A percentile compares a stretch with the other conserved stretches of the same genome.
These are phyloP conservation scores for Periparus ater DNA, from an alignment of 2,797 vertebrate genomes.

Conservation along the genomic window DNA sequence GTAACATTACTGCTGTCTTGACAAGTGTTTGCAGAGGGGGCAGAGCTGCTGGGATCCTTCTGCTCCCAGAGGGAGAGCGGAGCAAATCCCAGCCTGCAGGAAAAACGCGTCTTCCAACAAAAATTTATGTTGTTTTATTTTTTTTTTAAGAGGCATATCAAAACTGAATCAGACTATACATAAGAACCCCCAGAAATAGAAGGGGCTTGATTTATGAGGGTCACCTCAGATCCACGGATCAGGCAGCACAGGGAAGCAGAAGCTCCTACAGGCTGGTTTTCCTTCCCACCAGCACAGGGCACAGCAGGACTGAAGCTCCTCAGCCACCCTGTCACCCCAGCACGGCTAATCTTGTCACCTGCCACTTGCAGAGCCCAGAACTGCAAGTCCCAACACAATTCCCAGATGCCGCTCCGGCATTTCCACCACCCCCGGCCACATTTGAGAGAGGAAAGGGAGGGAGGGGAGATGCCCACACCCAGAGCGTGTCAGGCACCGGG, in stretches of 20 bases:
- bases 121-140: too few relatives aligned
- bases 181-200: not conserved
- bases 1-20: conserved; percentile 46
- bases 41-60: not conserved
- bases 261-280: not conserved
- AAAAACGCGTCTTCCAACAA: not conserved
- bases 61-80: not conserved
- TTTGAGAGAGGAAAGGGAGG: not conserved
- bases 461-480: not conserved
- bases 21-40: conserved; percentile 22
- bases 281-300: not conserved
- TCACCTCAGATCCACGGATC: not conserved
- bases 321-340: not conserved
- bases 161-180: not conserved
- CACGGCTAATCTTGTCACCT: not conserved
- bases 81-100: not conserved
- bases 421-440: not conserved
- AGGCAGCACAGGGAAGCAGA: not conserved
- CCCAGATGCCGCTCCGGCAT: not conserved
- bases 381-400: not conserved
- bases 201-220: not conserved
- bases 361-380: not conserved
- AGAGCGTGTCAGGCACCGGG: not conserved
- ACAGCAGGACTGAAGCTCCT: not conserved
- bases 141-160: not conserved